Conservation (phyloP, 2,113 vertebrate species). For the Oreochromis spilurus region DNA sequence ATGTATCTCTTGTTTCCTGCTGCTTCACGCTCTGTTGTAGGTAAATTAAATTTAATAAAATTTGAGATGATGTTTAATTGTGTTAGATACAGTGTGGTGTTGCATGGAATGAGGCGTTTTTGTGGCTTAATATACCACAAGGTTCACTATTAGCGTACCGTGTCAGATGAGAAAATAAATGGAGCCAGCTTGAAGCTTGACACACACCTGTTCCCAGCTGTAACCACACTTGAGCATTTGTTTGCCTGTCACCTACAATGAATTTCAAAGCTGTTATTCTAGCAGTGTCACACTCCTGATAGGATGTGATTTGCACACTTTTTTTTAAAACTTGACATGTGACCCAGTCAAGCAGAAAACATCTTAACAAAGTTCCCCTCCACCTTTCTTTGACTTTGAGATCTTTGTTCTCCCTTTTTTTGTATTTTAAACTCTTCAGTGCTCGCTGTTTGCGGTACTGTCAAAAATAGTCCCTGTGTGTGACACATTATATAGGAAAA, state of each 20-base stretch:
- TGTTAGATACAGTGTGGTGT: background rate
- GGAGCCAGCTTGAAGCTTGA: constrained; percentile 34
- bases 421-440: background rate
- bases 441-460: background rate
- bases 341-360: constrained; percentile 42
- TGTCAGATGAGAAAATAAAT: constrained; percentile 49
- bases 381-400: constrained; percentile 20
- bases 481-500: constrained; percentile 14
- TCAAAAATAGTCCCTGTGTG: background rate
- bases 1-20: background rate
- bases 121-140: background rate
- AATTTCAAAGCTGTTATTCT: constrained; percentile 45
- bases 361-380: constrained; percentile 26
- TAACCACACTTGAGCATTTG: constrained; percentile 33
- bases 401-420: background rate
- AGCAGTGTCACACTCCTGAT: constrained; percentile 29
- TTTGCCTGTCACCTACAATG: constrained; percentile 53
- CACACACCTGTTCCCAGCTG: constrained; percentile 54
- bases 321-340: background rate
- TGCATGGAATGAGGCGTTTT: background rate
- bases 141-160: constrained; percentile 12
- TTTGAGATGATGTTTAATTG: background rate
- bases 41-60: background rate
- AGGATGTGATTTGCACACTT: constrained; percentile 28
- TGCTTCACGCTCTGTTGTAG: background rate